phyloP scores from a whole-genome alignment of 1,140 invertebrate species.

The Ylistrum balloti region DNA sequence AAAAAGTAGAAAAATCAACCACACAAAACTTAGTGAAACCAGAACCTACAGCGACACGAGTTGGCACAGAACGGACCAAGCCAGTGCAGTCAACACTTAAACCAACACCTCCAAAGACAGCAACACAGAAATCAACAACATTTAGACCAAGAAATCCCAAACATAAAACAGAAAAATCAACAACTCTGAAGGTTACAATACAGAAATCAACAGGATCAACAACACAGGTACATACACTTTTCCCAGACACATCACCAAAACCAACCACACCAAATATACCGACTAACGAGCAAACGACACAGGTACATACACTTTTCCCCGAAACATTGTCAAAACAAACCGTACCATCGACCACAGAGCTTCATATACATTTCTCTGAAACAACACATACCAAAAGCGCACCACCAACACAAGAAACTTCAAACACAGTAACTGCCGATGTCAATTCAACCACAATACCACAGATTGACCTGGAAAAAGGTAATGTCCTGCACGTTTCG shows the following conservation, averaged over 20 bases:
- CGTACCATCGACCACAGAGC: not conserved
- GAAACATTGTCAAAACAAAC: not conserved
- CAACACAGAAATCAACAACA: not conserved
- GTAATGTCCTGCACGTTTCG: not conserved
- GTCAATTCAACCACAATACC: not conserved
- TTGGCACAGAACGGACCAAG: not conserved
- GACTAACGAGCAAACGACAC: not conserved
- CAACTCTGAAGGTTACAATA: not conserved
- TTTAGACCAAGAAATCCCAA: not conserved
- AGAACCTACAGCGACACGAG: not conserved
- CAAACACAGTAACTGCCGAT: not conserved
- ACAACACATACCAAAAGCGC: not conserved
- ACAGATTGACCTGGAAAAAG: not conserved
- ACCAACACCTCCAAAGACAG: not conserved
- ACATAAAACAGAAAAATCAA: not conserved
- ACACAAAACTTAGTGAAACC: not conserved
- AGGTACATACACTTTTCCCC: slow-evolving; percentile 14
- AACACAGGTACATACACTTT: no score
- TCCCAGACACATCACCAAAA: not conserved
- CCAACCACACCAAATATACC: not conserved
- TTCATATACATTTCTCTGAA: not conserved
- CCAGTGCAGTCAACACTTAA: not conserved
- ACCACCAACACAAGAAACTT: not conserved
- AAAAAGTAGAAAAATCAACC: not conserved
- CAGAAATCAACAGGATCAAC: not conserved